Base-by-base conservation (phyloP, 1,140 invertebrate genomes). In the Trichonephila inaurata region DNA sequence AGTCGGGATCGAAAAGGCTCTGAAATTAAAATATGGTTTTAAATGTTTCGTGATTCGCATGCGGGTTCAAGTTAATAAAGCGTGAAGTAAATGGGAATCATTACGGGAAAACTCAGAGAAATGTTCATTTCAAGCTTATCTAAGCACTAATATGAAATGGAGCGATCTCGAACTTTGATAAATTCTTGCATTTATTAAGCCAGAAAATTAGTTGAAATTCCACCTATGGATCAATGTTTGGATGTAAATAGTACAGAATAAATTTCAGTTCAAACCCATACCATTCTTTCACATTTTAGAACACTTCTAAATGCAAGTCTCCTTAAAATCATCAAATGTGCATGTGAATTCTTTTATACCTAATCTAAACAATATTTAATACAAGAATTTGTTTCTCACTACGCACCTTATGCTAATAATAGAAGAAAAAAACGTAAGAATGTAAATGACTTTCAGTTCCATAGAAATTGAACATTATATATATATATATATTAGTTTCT, bases 41-140 rank as follows among this genome's bases (percentile, higher is more conserved):
- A 64, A 44, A 51, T 51, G 51, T 51, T 83, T 83, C 81, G n/a
- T 19, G 21, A 58, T 19, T 51, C 16, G 58, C 51, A 83, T 83
- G 40, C 81, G 81, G 40, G 21, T 83, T 12, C 16, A 51, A 51
- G 33, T 83, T 83, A 83, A 83, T 83, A 83, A 83, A 83, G 16
- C 81, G 44, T 83, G 81, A 83, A 83, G 44, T 83, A 83, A 83
- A 83, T 83, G 81, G 12, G 40, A 83, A 83, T 83, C 81, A 83
- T 83, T 83, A 58, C 21, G 40, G 44, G 81, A 51, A 19, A 51
- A 33, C 44, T n/a, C 40, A 51, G 40, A 83, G 81, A n/a, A 83
- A 83, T 51, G 33, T 51, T 83, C 33, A 83, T 83, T 83, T 40
- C 81, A 21, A 58, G 33, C 16, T 58, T 44, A n/a, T 19, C 18